phyloP scores from a whole-genome alignment of 2,888 invertebrate genomes.

The Drosophila anomalata region DNA sequence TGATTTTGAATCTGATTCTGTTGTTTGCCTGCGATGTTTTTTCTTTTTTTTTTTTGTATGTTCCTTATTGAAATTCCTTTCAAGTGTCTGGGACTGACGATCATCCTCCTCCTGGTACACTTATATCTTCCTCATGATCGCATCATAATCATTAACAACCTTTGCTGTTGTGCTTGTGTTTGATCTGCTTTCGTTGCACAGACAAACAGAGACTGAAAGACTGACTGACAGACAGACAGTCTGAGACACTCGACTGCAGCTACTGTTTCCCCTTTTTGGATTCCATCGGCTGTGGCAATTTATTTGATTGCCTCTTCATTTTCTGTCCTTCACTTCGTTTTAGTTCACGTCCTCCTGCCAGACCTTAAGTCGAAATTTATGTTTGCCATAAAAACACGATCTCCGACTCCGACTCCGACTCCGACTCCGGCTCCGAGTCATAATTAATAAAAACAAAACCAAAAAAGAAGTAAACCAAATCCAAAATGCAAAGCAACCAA shows the following conservation, averaged over 20 bases:
- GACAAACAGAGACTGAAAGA: not conserved
- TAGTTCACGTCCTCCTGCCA: constrained; percentile 43
- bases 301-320: constrained; percentile 74
- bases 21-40: constrained; percentile 25
- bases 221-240: not conserved
- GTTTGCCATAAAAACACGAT: constrained; percentile 71
- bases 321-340: constrained; percentile 39
- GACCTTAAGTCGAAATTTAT: constrained; percentile 74
- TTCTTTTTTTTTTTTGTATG: constrained; percentile 9
- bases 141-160: constrained; percentile 48
- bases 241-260: constrained; percentile 44
- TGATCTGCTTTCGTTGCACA: constrained; percentile 2
- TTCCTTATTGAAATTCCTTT: constrained; percentile 69
- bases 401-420: constrained; percentile 27
- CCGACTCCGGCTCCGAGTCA: constrained; percentile 57
- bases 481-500: constrained; percentile 34
- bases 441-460: constrained; percentile 66
- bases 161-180: constrained; percentile 19
- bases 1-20: constrained; percentile 43
- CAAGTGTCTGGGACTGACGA: constrained; percentile 49
- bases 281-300: constrained; percentile 58
- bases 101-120: constrained; percentile 45
- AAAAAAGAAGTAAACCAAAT: constrained; percentile 19
- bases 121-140: constrained; percentile 35
- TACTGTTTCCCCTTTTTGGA: constrained; percentile 66